phyloP scores from a whole-genome alignment of 2,113 vertebrate genomes.

The Kryptolebias marmoratus region DNA sequence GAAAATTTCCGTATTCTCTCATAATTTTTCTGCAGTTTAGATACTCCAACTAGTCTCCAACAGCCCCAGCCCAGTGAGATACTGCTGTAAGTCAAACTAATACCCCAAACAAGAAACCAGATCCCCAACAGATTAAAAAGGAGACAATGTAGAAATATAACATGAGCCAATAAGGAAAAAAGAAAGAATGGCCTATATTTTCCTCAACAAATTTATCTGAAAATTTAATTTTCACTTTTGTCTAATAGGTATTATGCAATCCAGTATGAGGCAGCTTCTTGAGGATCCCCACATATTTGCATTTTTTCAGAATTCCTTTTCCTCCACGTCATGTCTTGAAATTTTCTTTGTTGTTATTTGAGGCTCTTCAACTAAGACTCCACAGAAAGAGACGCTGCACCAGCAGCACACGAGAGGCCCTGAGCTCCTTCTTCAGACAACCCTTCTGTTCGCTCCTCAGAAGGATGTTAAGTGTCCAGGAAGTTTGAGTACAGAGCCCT shows the following conservation, averaged over 20 bases:
- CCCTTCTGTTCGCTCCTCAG: constrained; percentile 24
- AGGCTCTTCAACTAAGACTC: not conserved
- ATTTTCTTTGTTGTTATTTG: constrained; percentile 5
- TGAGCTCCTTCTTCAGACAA: constrained; percentile 30
- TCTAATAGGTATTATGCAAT: not conserved
- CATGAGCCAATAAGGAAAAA: no score
- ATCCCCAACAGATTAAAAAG: no score
- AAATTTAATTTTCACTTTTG: not conserved
- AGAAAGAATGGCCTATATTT: no score
- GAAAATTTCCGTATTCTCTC: no score
- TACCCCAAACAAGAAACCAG: no score
- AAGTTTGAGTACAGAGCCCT: constrained; percentile 38
- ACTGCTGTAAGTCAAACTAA: no score
- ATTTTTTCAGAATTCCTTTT: not conserved
- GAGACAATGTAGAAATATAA: no score
- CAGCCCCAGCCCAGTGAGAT: no score
- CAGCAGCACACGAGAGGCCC: not conserved
- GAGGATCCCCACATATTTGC: not conserved
- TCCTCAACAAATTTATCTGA: not conserved
- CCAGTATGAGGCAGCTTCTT: not conserved
- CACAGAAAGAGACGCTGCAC: not conserved
- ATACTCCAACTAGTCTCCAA: no score
- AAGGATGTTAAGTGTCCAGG: constrained; percentile 51
- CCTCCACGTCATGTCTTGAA: not conserved
- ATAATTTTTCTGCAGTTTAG: no score